Conservation (phyloP, 2,113 vertebrate genomes). For the Xerus inauris region DNA sequence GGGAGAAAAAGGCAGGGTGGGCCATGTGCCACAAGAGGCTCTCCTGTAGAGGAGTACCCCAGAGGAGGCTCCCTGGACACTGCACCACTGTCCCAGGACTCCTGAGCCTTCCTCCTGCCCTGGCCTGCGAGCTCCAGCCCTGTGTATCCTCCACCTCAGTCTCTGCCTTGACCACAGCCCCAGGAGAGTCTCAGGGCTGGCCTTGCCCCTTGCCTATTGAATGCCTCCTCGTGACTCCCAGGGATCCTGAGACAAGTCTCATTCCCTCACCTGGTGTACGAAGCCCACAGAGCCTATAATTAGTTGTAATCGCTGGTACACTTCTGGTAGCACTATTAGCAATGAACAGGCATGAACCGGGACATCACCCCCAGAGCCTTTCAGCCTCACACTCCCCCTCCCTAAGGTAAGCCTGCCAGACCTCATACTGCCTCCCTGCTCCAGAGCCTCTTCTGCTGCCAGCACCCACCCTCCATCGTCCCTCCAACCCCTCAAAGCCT, state of each 20-base stretch:
- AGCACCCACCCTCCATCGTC: fast-evolving
- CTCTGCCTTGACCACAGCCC: not conserved
- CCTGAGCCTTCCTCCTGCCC: slow-evolving; percentile 75
- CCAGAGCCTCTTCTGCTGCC: fast-evolving
- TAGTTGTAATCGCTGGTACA: not conserved
- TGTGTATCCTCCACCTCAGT: slow-evolving; percentile 50
- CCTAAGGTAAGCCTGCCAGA: fast-evolving
- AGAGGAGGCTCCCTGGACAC: not conserved
- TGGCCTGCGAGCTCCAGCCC: slow-evolving; percentile 27
- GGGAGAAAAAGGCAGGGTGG: fast-evolving
- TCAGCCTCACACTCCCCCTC: not conserved
- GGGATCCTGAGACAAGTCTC: too few relatives aligned
- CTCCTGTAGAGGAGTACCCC: not conserved
- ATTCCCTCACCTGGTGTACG: fast-evolving
- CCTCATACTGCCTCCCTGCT: fast-evolving
- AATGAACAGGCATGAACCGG: fast-evolving
- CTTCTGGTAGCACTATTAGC: too few relatives aligned
- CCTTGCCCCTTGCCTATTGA: not conserved
- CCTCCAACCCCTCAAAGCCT: fast-evolving
- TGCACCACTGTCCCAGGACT: not conserved
- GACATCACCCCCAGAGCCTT: not conserved
- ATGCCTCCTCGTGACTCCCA: not conserved
- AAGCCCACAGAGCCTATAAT: fast-evolving
- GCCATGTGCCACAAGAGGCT: not conserved
- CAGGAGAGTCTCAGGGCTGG: too few relatives aligned